Evolutionary conservation across 1,140 invertebrate species (phyloP).

Genomic region (Aphidius gifuensis): DNA sequence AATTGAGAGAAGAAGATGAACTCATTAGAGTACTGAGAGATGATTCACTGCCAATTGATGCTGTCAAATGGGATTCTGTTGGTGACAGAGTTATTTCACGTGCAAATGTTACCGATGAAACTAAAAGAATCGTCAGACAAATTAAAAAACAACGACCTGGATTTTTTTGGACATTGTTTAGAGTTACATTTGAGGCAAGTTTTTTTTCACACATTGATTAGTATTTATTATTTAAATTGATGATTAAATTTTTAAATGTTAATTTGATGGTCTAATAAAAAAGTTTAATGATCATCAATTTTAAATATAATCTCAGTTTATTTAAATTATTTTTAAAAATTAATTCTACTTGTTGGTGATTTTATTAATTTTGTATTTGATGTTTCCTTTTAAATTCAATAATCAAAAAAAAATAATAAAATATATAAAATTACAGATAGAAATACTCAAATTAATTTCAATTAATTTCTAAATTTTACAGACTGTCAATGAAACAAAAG

Average conservation of each 20-base stretch:
- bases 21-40: slow-evolving; percentile 11
- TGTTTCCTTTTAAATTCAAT: no score
- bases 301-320: not conserved
- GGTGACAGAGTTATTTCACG: slow-evolving; percentile 21
- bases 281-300: not conserved
- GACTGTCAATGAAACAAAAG: slow-evolving; percentile 38
- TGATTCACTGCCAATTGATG: slow-evolving; percentile 9
- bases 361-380: no score
- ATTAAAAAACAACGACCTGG: slow-evolving; percentile 47
- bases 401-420: no score
- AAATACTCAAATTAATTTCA: not conserved
- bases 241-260: slow-evolving; percentile 17
- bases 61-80: slow-evolving; percentile 20
- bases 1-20: slow-evolving; percentile 17
- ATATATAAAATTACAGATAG: not conserved
- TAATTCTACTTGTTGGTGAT: slow-evolving; percentile 8
- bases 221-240: no score
- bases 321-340: slow-evolving; percentile 7
- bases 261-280: not conserved
- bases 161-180: slow-evolving; percentile 54
- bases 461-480: not conserved
- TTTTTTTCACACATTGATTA: no score
- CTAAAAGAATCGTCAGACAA: slow-evolving; percentile 40
- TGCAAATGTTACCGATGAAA: slow-evolving; percentile 27
- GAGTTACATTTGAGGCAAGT: slow-evolving; percentile 50